Evolutionary conservation across 2,113 vertebrate species (phyloP).

Genomic region (Anhinga anhinga): DNA sequence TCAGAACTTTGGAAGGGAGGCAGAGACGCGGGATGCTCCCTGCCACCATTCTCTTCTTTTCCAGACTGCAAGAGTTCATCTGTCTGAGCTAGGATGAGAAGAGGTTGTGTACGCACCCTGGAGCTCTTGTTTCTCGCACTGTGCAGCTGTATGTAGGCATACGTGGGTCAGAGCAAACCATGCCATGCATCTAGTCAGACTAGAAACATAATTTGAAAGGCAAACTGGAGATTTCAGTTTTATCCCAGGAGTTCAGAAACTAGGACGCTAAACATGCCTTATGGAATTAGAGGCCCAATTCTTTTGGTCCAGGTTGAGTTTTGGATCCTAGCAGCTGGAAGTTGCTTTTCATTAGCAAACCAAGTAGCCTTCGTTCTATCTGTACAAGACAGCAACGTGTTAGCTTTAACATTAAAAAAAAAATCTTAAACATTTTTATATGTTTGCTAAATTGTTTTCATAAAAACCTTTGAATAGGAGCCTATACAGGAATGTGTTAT

Average conservation of each 20-base stretch:
- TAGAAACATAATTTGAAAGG: neutral
- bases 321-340: neutral
- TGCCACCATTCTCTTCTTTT: neutral
- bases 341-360: neutral
- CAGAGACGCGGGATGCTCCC: neutral
- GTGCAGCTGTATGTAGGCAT: neutral
- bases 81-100: neutral
- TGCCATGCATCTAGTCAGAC: accelerated
- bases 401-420: neutral
- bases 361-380: neutral
- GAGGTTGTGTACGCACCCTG: accelerated
- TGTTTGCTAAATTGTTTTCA: neutral
- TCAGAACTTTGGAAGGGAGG: neutral
- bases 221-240: neutral
- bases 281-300: neutral
- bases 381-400: neutral
- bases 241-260: neutral
- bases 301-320: neutral
- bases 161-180: neutral
- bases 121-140: neutral
- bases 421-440: neutral
- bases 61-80: neutral
- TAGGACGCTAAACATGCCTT: neutral
- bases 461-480: neutral
- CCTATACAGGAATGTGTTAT: neutral